Percentiles rank a stretch among this genome's conserved stretches.
Conservation (phyloP, 2,888 invertebrate species). For the Apamea epomidion region DNA sequence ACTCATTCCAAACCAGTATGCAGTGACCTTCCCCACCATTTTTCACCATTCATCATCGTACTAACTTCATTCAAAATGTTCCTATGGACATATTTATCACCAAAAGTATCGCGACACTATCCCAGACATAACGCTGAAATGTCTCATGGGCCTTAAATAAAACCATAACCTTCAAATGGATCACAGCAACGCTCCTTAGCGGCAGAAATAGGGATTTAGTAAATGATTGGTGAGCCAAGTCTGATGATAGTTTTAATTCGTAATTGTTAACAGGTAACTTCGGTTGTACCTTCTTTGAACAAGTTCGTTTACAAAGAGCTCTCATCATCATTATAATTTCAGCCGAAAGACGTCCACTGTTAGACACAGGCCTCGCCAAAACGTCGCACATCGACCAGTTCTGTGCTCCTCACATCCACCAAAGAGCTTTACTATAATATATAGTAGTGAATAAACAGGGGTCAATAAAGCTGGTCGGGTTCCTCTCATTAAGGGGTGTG, state of each 20-base stretch:
- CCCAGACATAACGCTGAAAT: too few relatives aligned
- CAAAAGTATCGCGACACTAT: too few relatives aligned
- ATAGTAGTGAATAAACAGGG: constrained; percentile 45
- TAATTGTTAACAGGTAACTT: not conserved
- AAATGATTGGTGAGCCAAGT: too few relatives aligned
- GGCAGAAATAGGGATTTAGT: too few relatives aligned
- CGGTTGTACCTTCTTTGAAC: not conserved
- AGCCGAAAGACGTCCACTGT: not conserved
- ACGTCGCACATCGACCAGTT: not conserved
- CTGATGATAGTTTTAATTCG: too few relatives aligned
- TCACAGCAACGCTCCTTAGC: too few relatives aligned
- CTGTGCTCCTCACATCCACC: not conserved
- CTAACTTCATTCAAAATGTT: not conserved
- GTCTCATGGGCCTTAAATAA: too few relatives aligned
- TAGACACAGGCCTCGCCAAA: not conserved
- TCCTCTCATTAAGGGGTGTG: constrained; percentile 76
- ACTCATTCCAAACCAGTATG: constrained; percentile 74
- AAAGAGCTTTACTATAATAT: not conserved
- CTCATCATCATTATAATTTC: not conserved
- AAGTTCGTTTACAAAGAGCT: not conserved
- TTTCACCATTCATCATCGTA: not conserved
- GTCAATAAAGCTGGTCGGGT: constrained; percentile 72
- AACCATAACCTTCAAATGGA: too few relatives aligned
- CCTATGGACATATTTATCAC: too few relatives aligned
- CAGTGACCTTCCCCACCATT: constrained; percentile 65